These are phyloP conservation scores for Morpho achilles DNA, from an alignment of 2,888 invertebrate species.

Conservation along the genomic window DNA sequence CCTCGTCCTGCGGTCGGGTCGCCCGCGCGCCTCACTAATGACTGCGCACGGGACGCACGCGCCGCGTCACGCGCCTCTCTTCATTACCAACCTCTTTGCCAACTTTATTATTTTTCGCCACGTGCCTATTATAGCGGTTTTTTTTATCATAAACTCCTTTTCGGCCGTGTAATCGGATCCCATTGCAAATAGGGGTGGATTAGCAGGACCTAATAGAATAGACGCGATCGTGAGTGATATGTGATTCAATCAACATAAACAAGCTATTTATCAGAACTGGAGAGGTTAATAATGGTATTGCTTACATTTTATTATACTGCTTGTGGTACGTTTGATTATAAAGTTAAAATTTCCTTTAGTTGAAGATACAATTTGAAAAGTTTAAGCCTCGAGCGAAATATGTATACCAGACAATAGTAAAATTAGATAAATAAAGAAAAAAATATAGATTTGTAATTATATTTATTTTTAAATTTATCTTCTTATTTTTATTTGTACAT, in stretches of 20 bases:
- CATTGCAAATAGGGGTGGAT: slow-evolving; percentile 40
- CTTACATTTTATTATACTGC: slow-evolving; percentile 9
- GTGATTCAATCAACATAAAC: slow-evolving; percentile 69
- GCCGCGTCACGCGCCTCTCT: slow-evolving; percentile 53
- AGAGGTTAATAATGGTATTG: slow-evolving; percentile 56
- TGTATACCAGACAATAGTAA: no score
- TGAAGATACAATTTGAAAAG: no score
- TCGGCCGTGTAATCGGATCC: slow-evolving; percentile 63
- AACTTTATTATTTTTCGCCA: slow-evolving; percentile 72
- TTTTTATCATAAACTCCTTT: slow-evolving; percentile 44
- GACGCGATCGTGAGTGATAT: slow-evolving; percentile 52
- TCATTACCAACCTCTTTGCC: slow-evolving; percentile 63
- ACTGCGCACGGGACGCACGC: slow-evolving; percentile 37
- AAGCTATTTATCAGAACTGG: slow-evolving; percentile 49
- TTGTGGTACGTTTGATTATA: no score
- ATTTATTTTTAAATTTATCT: no score
- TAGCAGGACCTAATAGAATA: slow-evolving; percentile 37
- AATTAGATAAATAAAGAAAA: no score
- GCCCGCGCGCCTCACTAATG: slow-evolving; percentile 36
- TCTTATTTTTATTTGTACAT: no score
- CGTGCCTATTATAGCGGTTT: slow-evolving; percentile 64
- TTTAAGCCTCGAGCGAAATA: no score
- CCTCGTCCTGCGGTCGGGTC: slow-evolving; percentile 36
- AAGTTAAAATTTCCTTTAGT: no score
- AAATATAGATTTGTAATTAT: no score